These are phyloP conservation scores for Pseudochirops corinnae DNA, from an alignment of 2,797 vertebrate genomes.

Conservation along the genomic window DNA sequence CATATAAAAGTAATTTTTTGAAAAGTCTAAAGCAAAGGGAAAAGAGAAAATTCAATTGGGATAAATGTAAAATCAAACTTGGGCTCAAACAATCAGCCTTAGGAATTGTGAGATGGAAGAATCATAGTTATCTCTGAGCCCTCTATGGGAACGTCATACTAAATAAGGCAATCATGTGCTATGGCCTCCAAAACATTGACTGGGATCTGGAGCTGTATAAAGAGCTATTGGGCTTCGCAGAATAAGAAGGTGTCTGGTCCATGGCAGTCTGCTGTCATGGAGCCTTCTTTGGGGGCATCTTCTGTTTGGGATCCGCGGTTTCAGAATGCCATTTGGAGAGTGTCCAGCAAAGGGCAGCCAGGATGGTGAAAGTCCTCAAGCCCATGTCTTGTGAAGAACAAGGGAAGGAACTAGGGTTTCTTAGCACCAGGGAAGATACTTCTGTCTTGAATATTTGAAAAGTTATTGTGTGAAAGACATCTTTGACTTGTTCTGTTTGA, in stretches of 20 bases:
- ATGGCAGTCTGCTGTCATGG: not conserved
- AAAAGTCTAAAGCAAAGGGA: not conserved
- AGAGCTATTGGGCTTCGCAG: not conserved
- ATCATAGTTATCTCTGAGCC: not conserved
- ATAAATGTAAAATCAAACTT: not conserved
- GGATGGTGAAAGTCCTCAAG: not conserved
- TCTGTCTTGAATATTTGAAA: not conserved
- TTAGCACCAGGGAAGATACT: not conserved
- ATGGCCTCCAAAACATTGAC: rapidly evolving
- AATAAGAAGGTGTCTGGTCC: not conserved
- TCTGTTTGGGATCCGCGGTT: not conserved
- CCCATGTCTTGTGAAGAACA: not conserved
- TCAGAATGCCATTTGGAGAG: not conserved
- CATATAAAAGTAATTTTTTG: not conserved
- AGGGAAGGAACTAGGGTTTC: not conserved
- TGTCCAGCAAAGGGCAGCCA: not conserved
- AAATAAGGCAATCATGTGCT: not conserved
- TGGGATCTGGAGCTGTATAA: not conserved
- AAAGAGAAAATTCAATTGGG: not conserved
- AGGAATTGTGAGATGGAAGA: not conserved
- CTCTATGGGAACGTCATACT: not conserved
- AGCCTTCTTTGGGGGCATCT: not conserved
- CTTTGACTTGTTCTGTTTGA: not conserved
- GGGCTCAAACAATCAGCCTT: not conserved
- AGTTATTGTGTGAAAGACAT: not conserved